A percentile compares a stretch with the other conserved stretches of the same genome.
These are phyloP conservation scores for Cheilosia grossa DNA, from an alignment of 2,888 invertebrate species.

Conservation along the genomic window DNA sequence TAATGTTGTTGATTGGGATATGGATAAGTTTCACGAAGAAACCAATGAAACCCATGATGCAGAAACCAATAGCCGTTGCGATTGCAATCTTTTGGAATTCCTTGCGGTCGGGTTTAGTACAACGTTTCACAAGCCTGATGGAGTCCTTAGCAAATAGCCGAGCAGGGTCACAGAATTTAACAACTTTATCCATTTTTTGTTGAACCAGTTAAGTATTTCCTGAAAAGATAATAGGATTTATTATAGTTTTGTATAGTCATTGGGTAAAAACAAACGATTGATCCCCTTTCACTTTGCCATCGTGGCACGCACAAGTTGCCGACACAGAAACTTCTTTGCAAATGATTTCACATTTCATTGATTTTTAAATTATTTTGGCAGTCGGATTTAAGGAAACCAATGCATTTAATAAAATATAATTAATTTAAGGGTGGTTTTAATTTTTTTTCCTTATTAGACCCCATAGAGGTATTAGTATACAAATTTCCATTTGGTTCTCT, in stretches of 20 bases:
- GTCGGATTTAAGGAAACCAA: neutral
- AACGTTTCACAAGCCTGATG: slow-evolving; percentile 98
- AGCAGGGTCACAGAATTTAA: slow-evolving; percentile 96
- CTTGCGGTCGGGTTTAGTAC: slow-evolving; percentile 99
- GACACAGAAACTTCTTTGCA: neutral
- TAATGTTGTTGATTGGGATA: slow-evolving; percentile 99
- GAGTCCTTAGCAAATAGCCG: slow-evolving; percentile 99
- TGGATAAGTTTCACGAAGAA: slow-evolving; percentile 99
- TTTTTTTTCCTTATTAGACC: too few relatives aligned
- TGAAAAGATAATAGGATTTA: slow-evolving; percentile 8
- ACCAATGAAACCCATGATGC: slow-evolving; percentile 99
- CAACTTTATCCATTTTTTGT: slow-evolving; percentile 96
- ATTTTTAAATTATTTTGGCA: neutral
- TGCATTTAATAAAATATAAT: neutral
- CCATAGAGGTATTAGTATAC: neutral
- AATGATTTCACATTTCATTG: neutral
- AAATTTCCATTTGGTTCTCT: neutral
- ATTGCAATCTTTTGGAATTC: slow-evolving; percentile 99
- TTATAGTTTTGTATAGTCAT: neutral
- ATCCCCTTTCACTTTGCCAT: slow-evolving; percentile 54
- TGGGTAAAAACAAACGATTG: neutral
- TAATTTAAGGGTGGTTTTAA: too few relatives aligned
- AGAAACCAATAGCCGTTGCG: slow-evolving; percentile 99
- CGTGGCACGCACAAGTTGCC: slow-evolving; percentile 43
- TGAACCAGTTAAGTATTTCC: neutral